Evolutionary conservation across 37 sponge, comb jelly and placozoan genomes (phyloP), one percentile per base, ranked within the genome.

Genomic region (Sycon ciliatum): DNA sequence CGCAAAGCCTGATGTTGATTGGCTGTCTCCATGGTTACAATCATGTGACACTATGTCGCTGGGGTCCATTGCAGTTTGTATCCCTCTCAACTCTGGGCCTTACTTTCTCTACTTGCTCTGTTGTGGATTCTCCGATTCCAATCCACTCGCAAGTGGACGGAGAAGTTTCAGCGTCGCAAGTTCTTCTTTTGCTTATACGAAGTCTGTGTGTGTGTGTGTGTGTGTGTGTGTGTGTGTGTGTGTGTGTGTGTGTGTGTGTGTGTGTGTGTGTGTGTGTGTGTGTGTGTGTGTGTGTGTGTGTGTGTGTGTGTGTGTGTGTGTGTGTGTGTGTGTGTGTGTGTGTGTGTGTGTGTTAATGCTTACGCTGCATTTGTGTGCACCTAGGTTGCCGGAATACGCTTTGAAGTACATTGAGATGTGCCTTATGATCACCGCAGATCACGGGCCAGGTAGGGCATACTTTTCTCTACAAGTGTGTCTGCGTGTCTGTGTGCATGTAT

Each of bases 331-430:
- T 64, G 3, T 26, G n/a, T 2, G 18, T 71, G 38, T 20, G 3
- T 67, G 20, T 2, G 11, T 36, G 0, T 29, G 3, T 1, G 18
- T 18, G 16, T 24, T 61, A 20, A 9, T 61, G 32, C 9, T 11
- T 61, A 16, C 28, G 16, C 16, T 61, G 65, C 16, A 20, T 11
- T 61, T 11, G 28, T 28, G 9, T 11, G 13, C 13, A 13, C 11
- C 3, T 54, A 90, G 95, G 55, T 56, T 95, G 42, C 95, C 95
- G 5, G 65, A 68, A 20, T 95, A 86, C 67, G 95, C 95, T 31
- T 90, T 82, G 69, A 90, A 87, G 77, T 95, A 90, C 65, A 78
- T 95, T 0, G 95, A 95, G 86, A 90, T 95, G 68, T 95, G 95
- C 56, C 78, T 95, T 68, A 95, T 95, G 78, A 85, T 95, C 38